Percentiles rank a stretch among this genome's conserved stretches.
Conservation (phyloP, 2,888 invertebrate genomes). For the Heliconius cydno region DNA sequence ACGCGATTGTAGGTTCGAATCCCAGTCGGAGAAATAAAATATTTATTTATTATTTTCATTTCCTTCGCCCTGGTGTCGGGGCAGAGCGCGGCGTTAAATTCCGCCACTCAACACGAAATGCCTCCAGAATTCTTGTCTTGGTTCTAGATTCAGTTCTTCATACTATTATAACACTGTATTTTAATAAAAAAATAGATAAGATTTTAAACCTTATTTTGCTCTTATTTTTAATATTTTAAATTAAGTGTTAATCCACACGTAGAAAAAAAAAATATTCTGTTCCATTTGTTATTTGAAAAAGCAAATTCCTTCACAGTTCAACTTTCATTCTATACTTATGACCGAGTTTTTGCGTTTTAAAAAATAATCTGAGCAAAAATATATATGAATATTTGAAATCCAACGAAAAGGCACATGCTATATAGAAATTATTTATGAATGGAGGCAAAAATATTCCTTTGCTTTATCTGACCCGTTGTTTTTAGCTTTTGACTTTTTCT, state of each 20-base stretch:
- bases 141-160: no score
- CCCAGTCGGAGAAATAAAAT: no score
- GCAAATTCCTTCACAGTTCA: constrained; percentile 1
- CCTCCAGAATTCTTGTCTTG: background rate
- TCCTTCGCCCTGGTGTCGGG: no score
- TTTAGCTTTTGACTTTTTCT: constrained; percentile 16
- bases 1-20: no score
- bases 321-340: background rate
- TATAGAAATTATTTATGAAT: constrained; percentile 5
- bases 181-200: no score
- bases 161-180: no score
- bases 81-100: no score
- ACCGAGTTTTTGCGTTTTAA: background rate
- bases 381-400: constrained; percentile 8
- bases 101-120: background rate
- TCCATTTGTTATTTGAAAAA: background rate
- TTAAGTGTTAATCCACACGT: no score
- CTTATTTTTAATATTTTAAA: no score
- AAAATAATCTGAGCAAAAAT: background rate
- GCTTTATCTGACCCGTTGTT: constrained; percentile 12
- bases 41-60: no score
- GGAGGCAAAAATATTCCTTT: constrained; percentile 16
- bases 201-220: no score
- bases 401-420: constrained; percentile 4
- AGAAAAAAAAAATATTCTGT: no score